Evolutionary conservation across 2,797 vertebrate species (phyloP), one percentile per base, ranked within the genome.

Genomic region (Macropus fuliginosus): DNA sequence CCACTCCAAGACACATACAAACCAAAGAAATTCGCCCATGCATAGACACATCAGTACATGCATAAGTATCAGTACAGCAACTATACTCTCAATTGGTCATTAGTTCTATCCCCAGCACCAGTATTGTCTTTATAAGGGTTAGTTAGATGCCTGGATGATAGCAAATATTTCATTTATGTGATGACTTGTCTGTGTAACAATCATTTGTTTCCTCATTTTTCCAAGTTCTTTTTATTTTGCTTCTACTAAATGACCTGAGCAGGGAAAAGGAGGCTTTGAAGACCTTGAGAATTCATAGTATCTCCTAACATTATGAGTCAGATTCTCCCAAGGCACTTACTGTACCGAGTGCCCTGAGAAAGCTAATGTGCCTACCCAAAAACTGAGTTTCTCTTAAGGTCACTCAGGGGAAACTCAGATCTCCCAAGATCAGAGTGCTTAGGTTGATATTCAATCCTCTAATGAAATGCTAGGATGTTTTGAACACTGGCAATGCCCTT

Each of bases 311-410:
- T 9, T 90, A 87, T 31, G 91, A 91, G 89, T 66, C 16, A 91
- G 31, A 93, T 8, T 94, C 16, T 46, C 16, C 54, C 93, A 59
- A 92, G 11, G 90, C 28, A 56, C 31, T 91, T 74, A 24, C 40
- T 46, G 21, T 81, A 24, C 31, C 94, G 55, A 59, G 10, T 40
- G 2, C 29, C 66, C 0, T 91, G 92, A 46, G 16, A 3, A 91
- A 95, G 66, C 55, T 28, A 95, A 90, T 55, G 74, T 14, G 62
- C 1, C 54, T 18, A 74, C 34, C 10, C 52, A 16, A 91, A 55
- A 94, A 54, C 74, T 87, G 18, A 34, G 18, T 95, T 92, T 96
- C 21, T 55, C 92, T 57, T 91, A 62, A 93, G 28, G 6, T 54
- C 74, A 91, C 4, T 50, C 13, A 9, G 5, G 1, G 56, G 46